Conservation (phyloP, 1,140 invertebrate genomes). For the Megalonaias nervosa region DNA sequence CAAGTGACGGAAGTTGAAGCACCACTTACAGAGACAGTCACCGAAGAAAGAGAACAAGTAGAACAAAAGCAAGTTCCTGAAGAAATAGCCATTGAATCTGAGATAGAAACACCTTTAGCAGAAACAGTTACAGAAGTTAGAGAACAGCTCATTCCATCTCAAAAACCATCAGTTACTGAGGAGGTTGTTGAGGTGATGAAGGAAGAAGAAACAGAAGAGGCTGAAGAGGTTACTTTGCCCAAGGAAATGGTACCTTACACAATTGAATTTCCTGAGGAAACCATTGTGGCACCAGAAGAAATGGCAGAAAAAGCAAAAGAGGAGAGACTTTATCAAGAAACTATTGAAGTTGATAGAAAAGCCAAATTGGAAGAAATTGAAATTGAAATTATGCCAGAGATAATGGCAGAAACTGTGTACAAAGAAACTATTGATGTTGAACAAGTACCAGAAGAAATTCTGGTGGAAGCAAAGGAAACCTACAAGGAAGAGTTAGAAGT, state of each 20-base stretch:
- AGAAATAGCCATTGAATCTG: conserved; percentile 12
- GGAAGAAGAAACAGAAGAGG: background rate
- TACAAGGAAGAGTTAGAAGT: too few relatives aligned
- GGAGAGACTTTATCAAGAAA: conserved; percentile 1
- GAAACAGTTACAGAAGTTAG: conserved; percentile 9
- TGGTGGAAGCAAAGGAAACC: conserved; percentile 6
- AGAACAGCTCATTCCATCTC: conserved; percentile 3
- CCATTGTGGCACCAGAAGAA: background rate
- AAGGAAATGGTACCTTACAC: background rate
- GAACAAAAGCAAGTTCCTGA: background rate
- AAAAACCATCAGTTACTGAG: conserved; percentile 13
- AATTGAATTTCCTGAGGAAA: background rate
- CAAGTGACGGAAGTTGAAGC: background rate
- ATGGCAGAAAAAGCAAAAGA: background rate
- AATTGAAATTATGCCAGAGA: conserved; percentile 3
- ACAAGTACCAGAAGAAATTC: conserved; percentile 1
- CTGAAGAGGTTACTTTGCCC: conserved; percentile 7
- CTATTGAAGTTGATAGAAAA: conserved; percentile 8
- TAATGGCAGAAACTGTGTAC: conserved; percentile 6
- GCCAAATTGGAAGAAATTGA: conserved; percentile 1
- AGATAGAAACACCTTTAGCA: conserved; percentile 9
- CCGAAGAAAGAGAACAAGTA: background rate
- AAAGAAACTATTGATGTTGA: conserved; percentile 17
- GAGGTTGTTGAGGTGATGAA: conserved; percentile 1
- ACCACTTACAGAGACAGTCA: background rate